Conservation (phyloP, 2,797 vertebrate genomes). For the Arctocebus calabarensis region DNA sequence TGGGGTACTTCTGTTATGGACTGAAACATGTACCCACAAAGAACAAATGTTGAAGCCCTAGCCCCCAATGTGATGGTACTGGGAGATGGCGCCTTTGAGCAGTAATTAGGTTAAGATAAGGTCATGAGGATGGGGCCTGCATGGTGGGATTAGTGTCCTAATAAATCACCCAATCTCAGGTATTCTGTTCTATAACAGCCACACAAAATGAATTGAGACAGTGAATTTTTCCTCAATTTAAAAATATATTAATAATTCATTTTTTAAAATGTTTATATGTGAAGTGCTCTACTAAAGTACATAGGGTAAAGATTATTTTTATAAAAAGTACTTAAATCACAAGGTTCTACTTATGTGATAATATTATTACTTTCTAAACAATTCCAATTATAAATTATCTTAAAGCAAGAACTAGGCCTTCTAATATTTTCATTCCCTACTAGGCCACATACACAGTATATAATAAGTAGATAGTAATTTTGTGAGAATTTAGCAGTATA, state of each 20-base stretch:
- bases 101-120: neutral
- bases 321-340: neutral
- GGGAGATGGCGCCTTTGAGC: neutral
- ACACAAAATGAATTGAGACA: neutral
- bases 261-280: neutral
- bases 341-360: neutral
- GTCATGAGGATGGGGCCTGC: neutral
- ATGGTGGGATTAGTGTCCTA: neutral
- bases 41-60: neutral
- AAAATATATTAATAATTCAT: neutral
- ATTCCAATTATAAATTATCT: neutral
- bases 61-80: neutral
- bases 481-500: neutral
- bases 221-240: neutral
- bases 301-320: neutral
- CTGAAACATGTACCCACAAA: neutral
- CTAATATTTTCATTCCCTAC: neutral
- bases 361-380: neutral
- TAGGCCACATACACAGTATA: neutral
- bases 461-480: neutral
- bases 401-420: neutral
- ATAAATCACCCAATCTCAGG: neutral
- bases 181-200: neutral
- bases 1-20: neutral
- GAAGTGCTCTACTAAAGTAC: neutral